Percentiles rank a stretch among this genome's conserved stretches.
Conservation (phyloP, 2,797 vertebrate species). For the Onychomys arenicola region DNA sequence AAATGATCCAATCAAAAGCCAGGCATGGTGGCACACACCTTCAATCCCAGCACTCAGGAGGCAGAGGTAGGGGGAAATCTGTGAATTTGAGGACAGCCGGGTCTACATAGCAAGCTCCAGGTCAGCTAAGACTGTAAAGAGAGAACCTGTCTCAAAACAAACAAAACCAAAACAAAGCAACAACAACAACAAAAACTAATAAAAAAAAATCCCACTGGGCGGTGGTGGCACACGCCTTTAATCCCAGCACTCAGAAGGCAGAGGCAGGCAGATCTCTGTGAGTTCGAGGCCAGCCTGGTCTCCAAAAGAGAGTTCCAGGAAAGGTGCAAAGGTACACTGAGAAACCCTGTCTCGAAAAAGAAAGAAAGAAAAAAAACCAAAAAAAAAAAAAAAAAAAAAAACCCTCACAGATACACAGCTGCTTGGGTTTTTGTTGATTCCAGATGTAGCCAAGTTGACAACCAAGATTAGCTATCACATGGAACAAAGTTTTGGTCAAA, state of each 20-base stretch:
- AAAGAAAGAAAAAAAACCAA: too few species aligned
- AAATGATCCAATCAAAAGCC: not conserved
- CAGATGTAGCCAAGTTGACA: not conserved
- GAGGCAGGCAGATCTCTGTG: not conserved
- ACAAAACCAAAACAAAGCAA: too few species aligned
- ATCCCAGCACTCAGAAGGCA: not conserved
- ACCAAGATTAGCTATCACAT: not conserved
- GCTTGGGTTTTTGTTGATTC: not conserved
- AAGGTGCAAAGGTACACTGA: too few species aligned
- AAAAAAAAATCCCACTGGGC: too few species aligned
- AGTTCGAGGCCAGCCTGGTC: not conserved
- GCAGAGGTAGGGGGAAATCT: not conserved
- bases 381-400: not conserved
- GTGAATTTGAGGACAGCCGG: not conserved
- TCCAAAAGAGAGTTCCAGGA: not conserved
- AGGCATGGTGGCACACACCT: not conserved
- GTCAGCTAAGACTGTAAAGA: not conserved
- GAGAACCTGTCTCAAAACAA: not conserved
- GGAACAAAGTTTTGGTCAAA: not conserved
- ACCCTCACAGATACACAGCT: not conserved
- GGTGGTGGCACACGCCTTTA: not conserved
- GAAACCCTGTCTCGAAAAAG: not conserved
- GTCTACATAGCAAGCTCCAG: not conserved
- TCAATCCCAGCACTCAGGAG: not conserved
- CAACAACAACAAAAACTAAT: too few species aligned